Evolutionary conservation across 2,888 invertebrate genomes (phyloP).

Genomic region (Tanaodytes sp.): DNA sequence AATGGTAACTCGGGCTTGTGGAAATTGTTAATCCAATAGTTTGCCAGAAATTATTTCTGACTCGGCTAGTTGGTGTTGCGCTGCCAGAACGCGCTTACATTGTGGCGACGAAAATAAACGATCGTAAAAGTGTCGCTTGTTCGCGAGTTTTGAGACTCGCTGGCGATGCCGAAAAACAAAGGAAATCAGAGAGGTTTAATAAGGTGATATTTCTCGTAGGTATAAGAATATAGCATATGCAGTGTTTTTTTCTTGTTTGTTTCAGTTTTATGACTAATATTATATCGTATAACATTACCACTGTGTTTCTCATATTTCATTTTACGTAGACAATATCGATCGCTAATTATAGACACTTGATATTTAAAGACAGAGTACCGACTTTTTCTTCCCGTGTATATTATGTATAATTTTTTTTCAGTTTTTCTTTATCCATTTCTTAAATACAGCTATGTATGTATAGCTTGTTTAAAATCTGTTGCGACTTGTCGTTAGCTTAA

Average conservation of each 20-base stretch:
- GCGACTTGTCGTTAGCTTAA: slow-evolving; percentile 54
- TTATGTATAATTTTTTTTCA: slow-evolving; percentile 36
- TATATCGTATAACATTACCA: slow-evolving; percentile 65
- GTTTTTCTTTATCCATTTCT: slow-evolving; percentile 22
- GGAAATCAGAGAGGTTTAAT: slow-evolving; percentile 38
- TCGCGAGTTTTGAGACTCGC: slow-evolving; percentile 11
- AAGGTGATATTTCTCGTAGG: slow-evolving; percentile 57
- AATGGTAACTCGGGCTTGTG: slow-evolving; percentile 37
- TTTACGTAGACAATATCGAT: slow-evolving; percentile 69
- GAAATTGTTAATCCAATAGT: slow-evolving; percentile 41
- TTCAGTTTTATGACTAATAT: slow-evolving; percentile 64
- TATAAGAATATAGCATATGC: slow-evolving; percentile 69
- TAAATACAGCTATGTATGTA: slow-evolving; percentile 37
- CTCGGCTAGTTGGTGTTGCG: too few species aligned
- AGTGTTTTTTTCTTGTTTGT: too few species aligned
- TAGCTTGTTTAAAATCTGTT: slow-evolving; percentile 45
- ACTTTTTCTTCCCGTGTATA: slow-evolving; percentile 46
- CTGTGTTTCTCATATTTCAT: slow-evolving; percentile 65
- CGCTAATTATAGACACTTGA: slow-evolving; percentile 71
- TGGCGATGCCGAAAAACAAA: slow-evolving; percentile 35
- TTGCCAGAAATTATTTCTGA: slow-evolving; percentile 49
- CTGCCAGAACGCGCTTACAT: slow-evolving; percentile 33
- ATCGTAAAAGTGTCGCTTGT: slow-evolving; percentile 21
- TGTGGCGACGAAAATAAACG: slow-evolving; percentile 45
- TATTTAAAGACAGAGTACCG: slow-evolving; percentile 65